phyloP scores from a whole-genome alignment of 2,888 invertebrate genomes.

The Agrotis ipsilon region DNA sequence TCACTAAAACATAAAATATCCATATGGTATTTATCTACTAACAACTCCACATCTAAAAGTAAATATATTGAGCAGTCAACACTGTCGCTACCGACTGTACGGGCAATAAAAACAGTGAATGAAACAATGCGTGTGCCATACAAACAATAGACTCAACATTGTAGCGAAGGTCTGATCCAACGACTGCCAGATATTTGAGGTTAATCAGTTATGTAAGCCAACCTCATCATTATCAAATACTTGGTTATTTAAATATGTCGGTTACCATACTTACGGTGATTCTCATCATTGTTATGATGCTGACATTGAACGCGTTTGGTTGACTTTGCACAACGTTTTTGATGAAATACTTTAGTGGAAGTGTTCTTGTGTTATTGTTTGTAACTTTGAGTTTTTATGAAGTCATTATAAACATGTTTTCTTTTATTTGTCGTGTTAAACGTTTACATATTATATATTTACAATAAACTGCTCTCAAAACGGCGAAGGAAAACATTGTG shows the following conservation, averaged over 20 bases:
- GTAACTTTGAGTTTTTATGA: not conserved
- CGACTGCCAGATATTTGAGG: constrained; percentile 70
- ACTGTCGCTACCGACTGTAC: constrained; percentile 21
- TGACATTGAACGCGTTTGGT: constrained; percentile 52
- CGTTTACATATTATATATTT: no score
- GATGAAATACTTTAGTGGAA: constrained; percentile 29
- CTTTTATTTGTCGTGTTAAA: no score
- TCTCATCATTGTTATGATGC: constrained; percentile 60
- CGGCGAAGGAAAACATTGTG: no score
- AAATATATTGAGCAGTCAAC: not conserved
- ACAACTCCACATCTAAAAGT: no score
- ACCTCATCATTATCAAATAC: constrained; percentile 63
- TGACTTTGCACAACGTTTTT: constrained; percentile 28
- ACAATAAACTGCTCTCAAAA: no score
- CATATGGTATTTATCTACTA: no score
- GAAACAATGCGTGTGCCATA: constrained; percentile 73
- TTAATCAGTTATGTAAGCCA: constrained; percentile 69
- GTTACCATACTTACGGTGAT: constrained; percentile 37
- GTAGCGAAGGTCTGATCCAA: constrained; percentile 70
- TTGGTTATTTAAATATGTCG: constrained; percentile 56
- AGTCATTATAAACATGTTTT: not conserved
- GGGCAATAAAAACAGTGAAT: constrained; percentile 67
- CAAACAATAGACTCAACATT: constrained; percentile 74
- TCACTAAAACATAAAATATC: no score
- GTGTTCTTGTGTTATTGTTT: constrained; percentile 1